Conservation (phyloP, 1,140 invertebrate genomes). For the Drosophila teissieri region DNA sequence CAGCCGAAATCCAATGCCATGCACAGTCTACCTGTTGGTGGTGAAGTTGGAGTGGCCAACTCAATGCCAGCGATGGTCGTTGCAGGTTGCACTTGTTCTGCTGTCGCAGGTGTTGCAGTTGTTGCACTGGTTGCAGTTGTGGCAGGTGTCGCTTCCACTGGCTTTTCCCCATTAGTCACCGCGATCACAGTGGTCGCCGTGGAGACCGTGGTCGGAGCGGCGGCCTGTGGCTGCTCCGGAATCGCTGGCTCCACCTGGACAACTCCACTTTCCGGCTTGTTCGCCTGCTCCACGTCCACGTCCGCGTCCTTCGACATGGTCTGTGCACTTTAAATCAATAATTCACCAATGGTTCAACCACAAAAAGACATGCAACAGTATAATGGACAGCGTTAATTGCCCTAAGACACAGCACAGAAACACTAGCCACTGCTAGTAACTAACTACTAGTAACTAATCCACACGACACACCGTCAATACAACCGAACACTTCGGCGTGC, state of each 20-base stretch:
- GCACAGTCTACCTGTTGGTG: slow-evolving; percentile 44
- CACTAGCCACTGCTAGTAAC: not conserved
- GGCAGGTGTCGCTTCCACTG: slow-evolving; percentile 22
- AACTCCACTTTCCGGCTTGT: slow-evolving; percentile 35
- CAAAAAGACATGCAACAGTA: slow-evolving; percentile 47
- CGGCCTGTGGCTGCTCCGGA: slow-evolving; percentile 24
- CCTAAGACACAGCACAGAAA: slow-evolving; percentile 28
- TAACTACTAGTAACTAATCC: slow-evolving; percentile 16
- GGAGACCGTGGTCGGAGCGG: slow-evolving; percentile 11
- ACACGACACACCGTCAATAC: slow-evolving; percentile 5
- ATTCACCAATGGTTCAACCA: slow-evolving; percentile 19
- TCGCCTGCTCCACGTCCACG: slow-evolving; percentile 69
- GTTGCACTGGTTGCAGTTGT: slow-evolving; percentile 16
- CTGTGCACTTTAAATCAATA: slow-evolving; percentile 57
- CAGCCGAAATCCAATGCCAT: slow-evolving; percentile 44
- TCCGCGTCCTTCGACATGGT: slow-evolving; percentile 69
- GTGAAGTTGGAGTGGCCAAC: slow-evolving; percentile 33
- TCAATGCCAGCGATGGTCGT: slow-evolving; percentile 43
- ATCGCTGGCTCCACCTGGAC: slow-evolving; percentile 51
- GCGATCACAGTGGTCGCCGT: slow-evolving; percentile 40
- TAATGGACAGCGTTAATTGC: slow-evolving; percentile 26
- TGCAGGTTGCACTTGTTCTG: slow-evolving; percentile 65
- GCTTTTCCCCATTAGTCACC: slow-evolving; percentile 47
- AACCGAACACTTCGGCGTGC: slow-evolving; percentile 67
- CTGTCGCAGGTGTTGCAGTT: slow-evolving; percentile 20